These are phyloP conservation scores for Emydoidea blandingii DNA, from an alignment of 2,797 vertebrate species.

Conservation along the genomic window DNA sequence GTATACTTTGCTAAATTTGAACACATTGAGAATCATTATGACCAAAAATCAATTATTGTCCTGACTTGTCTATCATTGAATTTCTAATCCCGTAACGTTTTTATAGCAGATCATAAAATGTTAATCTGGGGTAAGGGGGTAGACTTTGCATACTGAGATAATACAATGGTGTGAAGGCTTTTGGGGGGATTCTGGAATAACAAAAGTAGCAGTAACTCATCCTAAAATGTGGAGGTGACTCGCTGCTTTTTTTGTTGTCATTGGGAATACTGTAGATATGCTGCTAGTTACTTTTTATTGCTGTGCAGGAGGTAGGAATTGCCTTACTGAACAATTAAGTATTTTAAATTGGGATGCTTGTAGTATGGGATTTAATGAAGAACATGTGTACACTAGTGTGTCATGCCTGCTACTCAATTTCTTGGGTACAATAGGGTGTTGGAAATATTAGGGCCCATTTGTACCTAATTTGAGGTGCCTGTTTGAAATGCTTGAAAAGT, in stretches of 20 bases:
- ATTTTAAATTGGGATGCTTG: constrained; percentile 63
- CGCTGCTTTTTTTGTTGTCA: constrained; percentile 39
- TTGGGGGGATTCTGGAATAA: constrained; percentile 32
- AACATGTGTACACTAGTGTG: constrained; percentile 58
- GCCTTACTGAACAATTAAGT: constrained; percentile 57
- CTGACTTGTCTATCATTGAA: constrained; percentile 9
- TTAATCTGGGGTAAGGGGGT: constrained; percentile 2
- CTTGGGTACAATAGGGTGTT: constrained; percentile 44
- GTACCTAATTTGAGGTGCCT: constrained; percentile 75
- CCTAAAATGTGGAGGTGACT: constrained; percentile 51
- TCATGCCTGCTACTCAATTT: constrained; percentile 55
- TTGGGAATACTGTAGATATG: constrained; percentile 59
- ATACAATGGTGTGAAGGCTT: not conserved
- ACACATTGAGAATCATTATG: constrained; percentile 35
- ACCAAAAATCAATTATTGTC: constrained; percentile 15
- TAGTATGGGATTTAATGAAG: constrained; percentile 70
- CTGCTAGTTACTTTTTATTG: constrained; percentile 62
- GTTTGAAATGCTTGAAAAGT: constrained; percentile 70
- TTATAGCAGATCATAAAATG: not conserved
- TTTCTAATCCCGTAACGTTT: constrained; percentile 21
- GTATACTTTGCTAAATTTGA: constrained; percentile 41
- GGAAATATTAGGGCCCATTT: constrained; percentile 55
- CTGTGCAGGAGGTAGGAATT: constrained; percentile 61
- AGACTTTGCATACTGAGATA: constrained; percentile 40
- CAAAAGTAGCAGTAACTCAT: constrained; percentile 27